Percentiles rank a stretch among this genome's conserved stretches.
These are phyloP conservation scores for Globicephala melas DNA, from an alignment of 2,113 vertebrate species.

Conservation along the genomic window DNA sequence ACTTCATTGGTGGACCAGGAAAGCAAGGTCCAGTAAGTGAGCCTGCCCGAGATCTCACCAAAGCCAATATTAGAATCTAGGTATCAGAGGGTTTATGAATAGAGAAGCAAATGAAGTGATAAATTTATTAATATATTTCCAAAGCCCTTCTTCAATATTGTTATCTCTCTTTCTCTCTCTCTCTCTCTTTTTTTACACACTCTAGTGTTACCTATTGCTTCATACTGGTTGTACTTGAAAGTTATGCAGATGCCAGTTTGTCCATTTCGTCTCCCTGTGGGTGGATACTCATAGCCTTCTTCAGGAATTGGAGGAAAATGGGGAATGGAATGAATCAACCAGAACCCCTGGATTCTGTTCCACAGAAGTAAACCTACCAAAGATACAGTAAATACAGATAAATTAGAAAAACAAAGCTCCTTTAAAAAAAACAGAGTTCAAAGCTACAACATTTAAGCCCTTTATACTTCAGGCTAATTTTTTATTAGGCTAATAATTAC, in stretches of 20 bases:
- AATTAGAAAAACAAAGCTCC: constrained; percentile 19
- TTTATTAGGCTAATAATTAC: background rate
- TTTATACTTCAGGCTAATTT: background rate
- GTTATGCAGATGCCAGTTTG: constrained; percentile 90
- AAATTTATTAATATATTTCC: background rate
- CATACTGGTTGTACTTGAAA: constrained; percentile 87
- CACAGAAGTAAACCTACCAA: constrained; percentile 88
- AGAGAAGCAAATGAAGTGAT: background rate
- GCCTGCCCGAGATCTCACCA: background rate
- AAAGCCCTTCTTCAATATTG: background rate
- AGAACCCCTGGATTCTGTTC: constrained; percentile 91
- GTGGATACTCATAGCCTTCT: constrained; percentile 88
- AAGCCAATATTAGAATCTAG: background rate
- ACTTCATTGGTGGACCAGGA: background rate
- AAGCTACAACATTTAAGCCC: background rate
- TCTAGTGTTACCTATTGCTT: constrained; percentile 84
- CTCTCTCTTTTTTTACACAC: background rate
- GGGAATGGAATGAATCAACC: constrained; percentile 92
- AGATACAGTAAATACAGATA: constrained; percentile 28
- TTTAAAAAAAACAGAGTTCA: constrained; percentile 22
- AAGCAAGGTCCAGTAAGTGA: background rate
- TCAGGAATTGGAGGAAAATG: constrained; percentile 90
- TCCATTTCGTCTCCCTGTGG: constrained; percentile 85
- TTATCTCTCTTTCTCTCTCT: background rate
- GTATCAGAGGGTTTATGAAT: background rate